Conservation (phyloP, 2,888 invertebrate species). For the Chelonus formosanus region DNA sequence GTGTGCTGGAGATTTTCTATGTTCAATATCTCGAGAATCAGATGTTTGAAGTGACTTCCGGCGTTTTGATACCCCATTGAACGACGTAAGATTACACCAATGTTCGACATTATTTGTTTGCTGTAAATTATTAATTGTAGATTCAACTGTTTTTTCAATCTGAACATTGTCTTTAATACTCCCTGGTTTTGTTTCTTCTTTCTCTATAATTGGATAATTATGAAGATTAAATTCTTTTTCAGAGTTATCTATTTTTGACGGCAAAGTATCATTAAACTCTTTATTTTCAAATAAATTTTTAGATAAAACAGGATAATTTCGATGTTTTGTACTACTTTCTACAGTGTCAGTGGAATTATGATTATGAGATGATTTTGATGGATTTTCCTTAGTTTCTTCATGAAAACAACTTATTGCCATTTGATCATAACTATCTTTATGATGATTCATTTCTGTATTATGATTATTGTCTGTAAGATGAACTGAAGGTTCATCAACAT, state of each 20-base stretch:
- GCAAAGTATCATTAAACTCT: conserved; percentile 19
- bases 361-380: conserved; percentile 30
- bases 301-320: conserved; percentile 38
- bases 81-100: conserved; percentile 31
- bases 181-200: not conserved
- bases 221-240: conserved; percentile 3
- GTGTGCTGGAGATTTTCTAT: conserved; percentile 48
- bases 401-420: conserved; percentile 47
- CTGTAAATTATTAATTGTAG: conserved; percentile 15
- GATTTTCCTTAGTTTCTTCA: conserved; percentile 43
- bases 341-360: conserved; percentile 21
- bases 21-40: conserved; percentile 46
- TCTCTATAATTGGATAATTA: not conserved
- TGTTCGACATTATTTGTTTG: conserved; percentile 30
- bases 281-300: conserved; percentile 25
- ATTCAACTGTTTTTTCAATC: not conserved
- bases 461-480: conserved; percentile 39
- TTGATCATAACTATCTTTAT: conserved; percentile 57
- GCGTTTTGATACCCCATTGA: conserved; percentile 21
- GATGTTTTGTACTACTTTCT: conserved; percentile 32
- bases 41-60: conserved; percentile 31
- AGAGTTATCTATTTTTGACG: conserved; percentile 7
- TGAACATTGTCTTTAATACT: not conserved
- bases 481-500: conserved; percentile 46
- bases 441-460: conserved; percentile 50